These are phyloP conservation scores for Cynopterus brachyotis DNA, from an alignment of 2,113 vertebrate genomes.

Conservation along the genomic window DNA sequence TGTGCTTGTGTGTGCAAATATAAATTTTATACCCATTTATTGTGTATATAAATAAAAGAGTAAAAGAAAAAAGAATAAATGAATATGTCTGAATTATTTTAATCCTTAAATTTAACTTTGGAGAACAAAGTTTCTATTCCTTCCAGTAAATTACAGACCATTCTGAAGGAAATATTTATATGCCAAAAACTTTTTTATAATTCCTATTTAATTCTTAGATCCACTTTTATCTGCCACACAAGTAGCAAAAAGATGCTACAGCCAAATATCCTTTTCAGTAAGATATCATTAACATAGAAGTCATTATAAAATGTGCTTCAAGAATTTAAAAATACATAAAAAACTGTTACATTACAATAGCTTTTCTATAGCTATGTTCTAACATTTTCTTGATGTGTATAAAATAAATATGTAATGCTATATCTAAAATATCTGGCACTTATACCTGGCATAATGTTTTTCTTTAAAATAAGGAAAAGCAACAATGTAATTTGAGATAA, in stretches of 20 bases:
- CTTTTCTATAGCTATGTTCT: background rate
- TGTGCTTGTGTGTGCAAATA: background rate
- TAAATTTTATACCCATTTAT: background rate
- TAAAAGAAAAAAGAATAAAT: background rate
- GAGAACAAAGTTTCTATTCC: background rate
- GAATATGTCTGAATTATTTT: background rate
- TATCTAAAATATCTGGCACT: background rate
- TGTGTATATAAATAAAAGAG: background rate
- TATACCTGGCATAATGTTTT: background rate
- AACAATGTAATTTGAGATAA: constrained; percentile 25
- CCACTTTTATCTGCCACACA: background rate
- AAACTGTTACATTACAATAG: constrained; percentile 21
- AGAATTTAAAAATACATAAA: constrained; percentile 19
- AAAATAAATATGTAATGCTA: constrained; percentile 41
- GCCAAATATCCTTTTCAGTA: background rate
- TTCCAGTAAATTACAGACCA: background rate
- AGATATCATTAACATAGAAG: background rate
- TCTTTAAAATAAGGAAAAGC: constrained; percentile 19
- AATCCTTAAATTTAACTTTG: background rate
- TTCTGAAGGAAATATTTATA: constrained; percentile 15
- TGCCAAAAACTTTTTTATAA: background rate
- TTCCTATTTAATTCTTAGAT: background rate
- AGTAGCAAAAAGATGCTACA: background rate
- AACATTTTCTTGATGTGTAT: background rate
- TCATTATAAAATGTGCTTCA: background rate